Evolutionary conservation across 1,140 invertebrate species (phyloP), one percentile per base, ranked within the genome.

Genomic region (Drosophila tristis): DNA sequence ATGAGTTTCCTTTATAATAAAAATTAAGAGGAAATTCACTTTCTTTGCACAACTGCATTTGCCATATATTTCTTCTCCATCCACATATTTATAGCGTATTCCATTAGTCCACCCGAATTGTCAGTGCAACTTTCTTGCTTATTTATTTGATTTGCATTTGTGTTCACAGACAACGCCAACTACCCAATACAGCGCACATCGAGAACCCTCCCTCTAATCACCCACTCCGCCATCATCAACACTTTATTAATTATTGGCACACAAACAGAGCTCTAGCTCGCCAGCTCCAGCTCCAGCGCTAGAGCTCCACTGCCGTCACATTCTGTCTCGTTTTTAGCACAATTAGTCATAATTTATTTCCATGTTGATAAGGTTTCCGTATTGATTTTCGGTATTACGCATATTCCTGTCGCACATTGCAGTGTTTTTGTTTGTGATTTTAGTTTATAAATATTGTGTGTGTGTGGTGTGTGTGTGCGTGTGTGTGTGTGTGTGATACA

Each of bases 341-440:
- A 90, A 84, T 90, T 87, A 84, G 85, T 84, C 85, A 87, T 84
- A 84, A 90, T 87, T 87, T 90, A 90, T 89, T 77, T 72, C 61
- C 56, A 65, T 65, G 49, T 76, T 89, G 70, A 86, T 86, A 86
- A 84, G 84, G 43, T 73, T 76, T 73, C 54, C 61, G 85, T 87
- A 87, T 87, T 87, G 85, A 90, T 85, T 90, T 87, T 87, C 63
- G 44, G 61, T 78, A 85, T 84, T 80, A 85, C 62, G 58, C 80
- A 73, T 63, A 76, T 86, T 77, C 60, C 62, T 85, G 76, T 80
- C 76, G 58, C 66, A 58, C 68, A 76, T 71, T 59, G 35, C 54
- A 65, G 51, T 49, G 57, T 47, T 44, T 68, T 73, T 79, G 82
- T 73, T 68, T 90, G 57, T 84, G 85, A 84, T 90, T 39, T 87